Evolutionary conservation across 1,140 invertebrate genomes (phyloP), one percentile per base, ranked within the genome.

Genomic region (Bombus polaris): DNA sequence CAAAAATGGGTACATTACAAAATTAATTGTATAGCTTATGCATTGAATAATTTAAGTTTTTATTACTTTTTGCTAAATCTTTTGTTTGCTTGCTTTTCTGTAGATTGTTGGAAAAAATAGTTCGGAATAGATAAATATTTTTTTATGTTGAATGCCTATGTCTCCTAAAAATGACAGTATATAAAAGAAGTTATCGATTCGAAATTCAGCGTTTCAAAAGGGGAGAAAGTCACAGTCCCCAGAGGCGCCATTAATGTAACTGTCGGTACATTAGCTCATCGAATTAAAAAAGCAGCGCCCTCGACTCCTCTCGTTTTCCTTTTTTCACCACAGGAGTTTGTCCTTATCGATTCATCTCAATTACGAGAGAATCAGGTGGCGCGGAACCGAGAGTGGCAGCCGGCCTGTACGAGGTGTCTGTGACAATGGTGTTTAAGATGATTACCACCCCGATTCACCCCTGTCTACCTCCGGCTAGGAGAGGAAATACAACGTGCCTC

Each of bases 401-500:
- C 76, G 47, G 70, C 83, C 81, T 78, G 78, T 71, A 68, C 76
- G 70, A 85, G 88, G 91, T 91, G 87, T 93, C 91, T 87, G 91
- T 90, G 92, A 92, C 91, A 92, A 93, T 91, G 88, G 88, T 92
- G 91, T 95, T 94, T 94, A 93, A 94, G 93, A 94, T 94, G 94
- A 95, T 95, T 95, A 94, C 93, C 94, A 93, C 88, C 65, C n/a
- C n/a, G 65, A 32, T 66, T 32, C 65, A 35, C 32, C 90, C 91
- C 85, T 90, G 89, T 85, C 87, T 85, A 85, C 81, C 83, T 39
- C 83, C 83, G 39, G 74, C 66, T n/a, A 79, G 87, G 66, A n/a
- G 65, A 71, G n/a, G 66, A 22, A 77, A 82, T 70, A 78, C 28
- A 84, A 73, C 73, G 59, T 73, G 71, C 76, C 81, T 59, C 76